Conservation (phyloP, 2,797 vertebrate species). For the Lutjanus argentimaculatus region DNA sequence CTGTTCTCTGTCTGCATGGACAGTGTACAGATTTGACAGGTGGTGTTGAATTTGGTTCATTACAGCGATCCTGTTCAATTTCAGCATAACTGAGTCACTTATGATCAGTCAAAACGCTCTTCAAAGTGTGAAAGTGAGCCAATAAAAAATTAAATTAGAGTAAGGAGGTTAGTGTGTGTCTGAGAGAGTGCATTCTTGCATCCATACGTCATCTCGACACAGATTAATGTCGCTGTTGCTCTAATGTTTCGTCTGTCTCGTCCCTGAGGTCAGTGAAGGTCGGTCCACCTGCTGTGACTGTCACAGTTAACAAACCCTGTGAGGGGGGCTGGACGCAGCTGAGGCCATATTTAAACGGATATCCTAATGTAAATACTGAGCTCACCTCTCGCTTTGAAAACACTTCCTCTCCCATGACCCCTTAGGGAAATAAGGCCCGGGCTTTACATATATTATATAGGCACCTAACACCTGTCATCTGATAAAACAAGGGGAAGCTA, state of each 20-base stretch:
- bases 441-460: slow-evolving; percentile 11
- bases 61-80: neutral
- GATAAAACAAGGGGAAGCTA: slow-evolving; percentile 3
- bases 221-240: slow-evolving; percentile 30
- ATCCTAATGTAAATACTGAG: slow-evolving; percentile 59
- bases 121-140: neutral
- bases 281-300: slow-evolving; percentile 53
- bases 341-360: slow-evolving; percentile 16
- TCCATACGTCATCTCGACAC: slow-evolving; percentile 21
- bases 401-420: slow-evolving; percentile 56
- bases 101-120: neutral
- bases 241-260: slow-evolving; percentile 30
- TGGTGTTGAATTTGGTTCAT: neutral
- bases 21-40: slow-evolving; percentile 5
- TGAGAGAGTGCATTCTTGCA: neutral
- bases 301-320: slow-evolving; percentile 37
- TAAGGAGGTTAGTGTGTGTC: neutral
- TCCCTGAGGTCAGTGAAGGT: slow-evolving; percentile 50
- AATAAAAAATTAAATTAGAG: neutral
- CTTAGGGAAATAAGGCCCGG: slow-evolving; percentile 16
- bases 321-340: slow-evolving; percentile 1
- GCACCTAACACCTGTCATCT: slow-evolving; percentile 9
- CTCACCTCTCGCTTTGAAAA: slow-evolving; percentile 35
- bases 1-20: slow-evolving; percentile 7
- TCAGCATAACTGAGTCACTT: neutral